These are phyloP conservation scores for Sphaeramia orbicularis DNA, from an alignment of 2,797 vertebrate species.

Conservation along the genomic window DNA sequence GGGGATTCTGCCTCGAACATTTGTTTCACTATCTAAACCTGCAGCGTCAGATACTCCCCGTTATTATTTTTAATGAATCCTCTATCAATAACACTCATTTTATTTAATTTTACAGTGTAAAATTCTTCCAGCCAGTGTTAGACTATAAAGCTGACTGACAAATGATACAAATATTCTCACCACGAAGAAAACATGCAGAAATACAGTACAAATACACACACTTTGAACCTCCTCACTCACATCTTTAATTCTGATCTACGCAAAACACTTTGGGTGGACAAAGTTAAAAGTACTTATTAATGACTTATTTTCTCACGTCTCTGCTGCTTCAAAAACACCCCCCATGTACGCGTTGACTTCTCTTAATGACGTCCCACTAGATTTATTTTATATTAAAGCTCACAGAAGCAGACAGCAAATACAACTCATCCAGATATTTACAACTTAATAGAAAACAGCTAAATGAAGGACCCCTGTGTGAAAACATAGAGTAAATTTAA, in stretches of 20 bases:
- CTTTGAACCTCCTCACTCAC: constrained; percentile 24
- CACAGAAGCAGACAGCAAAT: neutral
- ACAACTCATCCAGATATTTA: neutral
- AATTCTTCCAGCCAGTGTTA: neutral
- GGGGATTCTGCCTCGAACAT: constrained; percentile 3
- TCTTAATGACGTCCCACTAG: constrained; percentile 23
- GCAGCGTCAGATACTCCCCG: neutral
- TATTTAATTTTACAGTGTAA: neutral
- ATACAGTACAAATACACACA: neutral
- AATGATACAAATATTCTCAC: neutral
- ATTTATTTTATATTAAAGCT: constrained; percentile 27
- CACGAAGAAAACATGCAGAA: neutral
- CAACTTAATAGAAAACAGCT: constrained; percentile 4
- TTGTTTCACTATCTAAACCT: neutral
- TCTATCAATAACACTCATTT: neutral
- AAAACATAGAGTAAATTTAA: neutral
- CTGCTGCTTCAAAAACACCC: constrained; percentile 18
- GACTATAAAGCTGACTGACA: neutral
- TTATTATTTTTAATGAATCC: neutral
- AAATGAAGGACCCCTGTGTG: neutral
- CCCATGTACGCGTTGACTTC: neutral
- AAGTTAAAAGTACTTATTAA: constrained; percentile 25
- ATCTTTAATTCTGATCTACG: constrained; percentile 10
- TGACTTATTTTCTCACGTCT: constrained; percentile 18
- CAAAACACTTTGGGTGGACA: constrained; percentile 20